Evolutionary conservation across 2,888 invertebrate species (phyloP).

Genomic region (Helicoverpa assulta): DNA sequence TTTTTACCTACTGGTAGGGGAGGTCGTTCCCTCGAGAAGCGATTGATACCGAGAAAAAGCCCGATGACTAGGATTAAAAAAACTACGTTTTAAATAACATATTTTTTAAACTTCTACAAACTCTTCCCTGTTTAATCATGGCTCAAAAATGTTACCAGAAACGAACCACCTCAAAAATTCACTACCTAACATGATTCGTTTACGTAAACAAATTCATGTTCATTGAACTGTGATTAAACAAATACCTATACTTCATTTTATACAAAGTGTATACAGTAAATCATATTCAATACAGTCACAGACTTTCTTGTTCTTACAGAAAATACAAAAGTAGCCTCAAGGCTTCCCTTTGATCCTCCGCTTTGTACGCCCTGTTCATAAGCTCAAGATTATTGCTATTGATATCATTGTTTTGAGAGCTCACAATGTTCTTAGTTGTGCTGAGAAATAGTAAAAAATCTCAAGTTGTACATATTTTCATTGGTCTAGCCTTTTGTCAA

Average conservation of each 20-base stretch:
- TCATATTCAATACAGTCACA: not conserved
- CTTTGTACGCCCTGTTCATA: not conserved
- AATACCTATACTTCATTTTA: not conserved
- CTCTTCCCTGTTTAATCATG: no score
- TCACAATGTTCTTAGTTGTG: not conserved
- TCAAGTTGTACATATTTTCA: no score
- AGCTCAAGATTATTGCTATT: not conserved
- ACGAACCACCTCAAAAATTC: no score
- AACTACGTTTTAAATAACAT: no score
- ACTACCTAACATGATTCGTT: not conserved
- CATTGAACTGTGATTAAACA: not conserved
- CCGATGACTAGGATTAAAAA: no score
- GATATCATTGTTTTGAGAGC: not conserved
- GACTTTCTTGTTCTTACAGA: not conserved
- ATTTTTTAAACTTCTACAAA: no score
- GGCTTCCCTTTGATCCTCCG: not conserved
- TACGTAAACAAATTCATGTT: not conserved
- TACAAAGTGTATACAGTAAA: not conserved
- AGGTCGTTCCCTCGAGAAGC: no score
- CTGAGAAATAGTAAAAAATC: not conserved
- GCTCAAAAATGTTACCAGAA: no score
- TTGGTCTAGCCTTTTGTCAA: no score
- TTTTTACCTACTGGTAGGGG: no score
- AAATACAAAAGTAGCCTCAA: not conserved
- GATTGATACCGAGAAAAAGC: no score